These are phyloP conservation scores for Caenorhabditis angaria DNA, from an alignment of 2,888 invertebrate species.

Conservation along the genomic window DNA sequence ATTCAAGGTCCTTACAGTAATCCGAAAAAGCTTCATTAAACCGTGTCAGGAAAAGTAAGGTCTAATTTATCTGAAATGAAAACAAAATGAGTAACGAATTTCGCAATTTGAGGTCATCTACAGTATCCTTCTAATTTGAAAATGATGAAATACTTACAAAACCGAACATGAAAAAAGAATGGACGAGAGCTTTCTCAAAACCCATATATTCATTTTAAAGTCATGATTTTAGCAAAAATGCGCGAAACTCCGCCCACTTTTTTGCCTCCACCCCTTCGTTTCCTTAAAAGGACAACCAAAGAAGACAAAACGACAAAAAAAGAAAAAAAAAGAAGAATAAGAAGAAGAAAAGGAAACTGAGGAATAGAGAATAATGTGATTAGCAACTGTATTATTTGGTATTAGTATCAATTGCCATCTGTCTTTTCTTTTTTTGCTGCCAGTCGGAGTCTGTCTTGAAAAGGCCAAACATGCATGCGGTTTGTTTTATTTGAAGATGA, in stretches of 20 bases:
- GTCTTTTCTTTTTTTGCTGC: not conserved
- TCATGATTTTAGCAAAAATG: not conserved
- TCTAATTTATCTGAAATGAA: no score
- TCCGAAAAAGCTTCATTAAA: no score
- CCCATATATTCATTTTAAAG: slow-evolving; percentile 1
- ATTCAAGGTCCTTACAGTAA: no score
- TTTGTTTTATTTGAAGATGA: not conserved
- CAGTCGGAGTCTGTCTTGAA: not conserved
- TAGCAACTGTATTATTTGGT: slow-evolving; percentile 4
- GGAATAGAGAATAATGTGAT: slow-evolving; percentile 2
- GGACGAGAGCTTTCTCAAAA: not conserved
- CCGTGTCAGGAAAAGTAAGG: no score
- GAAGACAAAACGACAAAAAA: no score
- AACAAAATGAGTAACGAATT: no score
- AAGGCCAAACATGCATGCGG: not conserved
- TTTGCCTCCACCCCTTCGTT: not conserved
- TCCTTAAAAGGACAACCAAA: not conserved
- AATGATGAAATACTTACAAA: no score
- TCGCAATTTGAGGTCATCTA: no score
- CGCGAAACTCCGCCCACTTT: slow-evolving; percentile 1
- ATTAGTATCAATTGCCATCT: slow-evolving; percentile 2
- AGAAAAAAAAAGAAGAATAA: not conserved
- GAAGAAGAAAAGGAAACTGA: not conserved
- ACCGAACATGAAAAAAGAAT: not conserved
- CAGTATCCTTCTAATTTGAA: no score